Evolutionary conservation across 2,888 invertebrate species (phyloP), one percentile per base, ranked within the genome.

Genomic region (Philereme vetulata): DNA sequence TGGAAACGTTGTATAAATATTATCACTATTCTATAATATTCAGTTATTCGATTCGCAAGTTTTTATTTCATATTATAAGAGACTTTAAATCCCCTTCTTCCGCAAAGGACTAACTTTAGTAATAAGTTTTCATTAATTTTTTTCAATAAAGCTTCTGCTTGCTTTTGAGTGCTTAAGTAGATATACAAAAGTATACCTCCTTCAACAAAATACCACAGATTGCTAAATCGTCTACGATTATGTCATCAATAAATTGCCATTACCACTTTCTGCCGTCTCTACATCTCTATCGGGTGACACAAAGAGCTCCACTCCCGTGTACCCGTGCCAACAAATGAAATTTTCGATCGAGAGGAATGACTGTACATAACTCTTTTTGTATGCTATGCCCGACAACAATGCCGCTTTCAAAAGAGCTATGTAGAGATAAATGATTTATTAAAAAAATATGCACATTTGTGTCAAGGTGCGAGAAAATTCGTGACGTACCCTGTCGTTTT

Each of bases 341-440:
- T 86, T 85, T 84, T 80, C 82, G 82, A 87, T 86, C 85, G 85
- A 86, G 84, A 86, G 80, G 81, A 84, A 86, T 85, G 80, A 82
- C 84, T 81, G 71, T 84, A 74, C 86, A 85, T 85, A 78, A 81
- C 80, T 82, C 80, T 84, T 85, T 87, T 86, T 86, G 78, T 83
- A 77, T 73, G 75, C 72, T 83, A 77, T 73, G 75, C 72, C 71
- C 72, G 80, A 80, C 82, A 81, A 81, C 84, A 82, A 84, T 82
- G 78, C 78, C 74, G 71, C 75, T 72, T 78, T 82, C 64, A 65
- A 59, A 62, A 62, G 70, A 75, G 74, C 76, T 67, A 75, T 81
- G 64, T 60, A 55, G 60, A 56, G 62, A 46, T 51, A 21, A 65
- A 67, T 67, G 64, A 69, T 65, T 67, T 67, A 67, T 8, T 67